Evolutionary conservation across 2,113 vertebrate species (phyloP).

Genomic region (Lutjanus erythropterus): DNA sequence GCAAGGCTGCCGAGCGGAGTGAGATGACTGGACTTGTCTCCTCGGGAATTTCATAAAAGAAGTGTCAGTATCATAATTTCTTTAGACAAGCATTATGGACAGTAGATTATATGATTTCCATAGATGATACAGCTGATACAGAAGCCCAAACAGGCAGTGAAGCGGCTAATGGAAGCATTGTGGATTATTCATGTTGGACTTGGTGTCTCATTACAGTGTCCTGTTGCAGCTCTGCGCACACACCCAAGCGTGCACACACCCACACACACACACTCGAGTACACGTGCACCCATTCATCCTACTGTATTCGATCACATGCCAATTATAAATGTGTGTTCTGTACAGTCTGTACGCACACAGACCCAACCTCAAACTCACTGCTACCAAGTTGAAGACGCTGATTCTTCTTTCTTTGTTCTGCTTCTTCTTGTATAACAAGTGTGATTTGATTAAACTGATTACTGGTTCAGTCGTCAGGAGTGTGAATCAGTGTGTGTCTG

Average conservation of each 20-base stretch:
- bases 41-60: background rate
- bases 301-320: background rate
- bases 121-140: conserved; percentile 3
- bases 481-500: background rate
- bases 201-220: conserved; percentile 73
- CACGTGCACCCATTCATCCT: background rate
- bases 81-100: background rate
- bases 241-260: conserved; percentile 7
- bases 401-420: conserved; percentile 19
- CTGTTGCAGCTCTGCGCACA: conserved; percentile 43
- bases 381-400: conserved; percentile 3
- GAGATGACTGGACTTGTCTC: background rate
- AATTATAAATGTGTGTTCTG: background rate
- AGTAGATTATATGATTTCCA: conserved; percentile 14
- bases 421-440: background rate
- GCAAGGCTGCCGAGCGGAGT: background rate
- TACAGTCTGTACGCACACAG: background rate
- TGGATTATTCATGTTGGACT: conserved; percentile 80
- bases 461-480: too few relatives aligned
- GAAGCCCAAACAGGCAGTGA: conserved; percentile 59
- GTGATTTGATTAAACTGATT: background rate
- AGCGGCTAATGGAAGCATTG: conserved; percentile 72
- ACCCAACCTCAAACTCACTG: background rate
- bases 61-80: too few relatives aligned
- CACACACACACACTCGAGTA: background rate